Percentiles rank a stretch among this genome's conserved stretches.
Evolutionary conservation across 2,113 vertebrate genomes (phyloP).

Genomic region (Neogobius melanostomus): DNA sequence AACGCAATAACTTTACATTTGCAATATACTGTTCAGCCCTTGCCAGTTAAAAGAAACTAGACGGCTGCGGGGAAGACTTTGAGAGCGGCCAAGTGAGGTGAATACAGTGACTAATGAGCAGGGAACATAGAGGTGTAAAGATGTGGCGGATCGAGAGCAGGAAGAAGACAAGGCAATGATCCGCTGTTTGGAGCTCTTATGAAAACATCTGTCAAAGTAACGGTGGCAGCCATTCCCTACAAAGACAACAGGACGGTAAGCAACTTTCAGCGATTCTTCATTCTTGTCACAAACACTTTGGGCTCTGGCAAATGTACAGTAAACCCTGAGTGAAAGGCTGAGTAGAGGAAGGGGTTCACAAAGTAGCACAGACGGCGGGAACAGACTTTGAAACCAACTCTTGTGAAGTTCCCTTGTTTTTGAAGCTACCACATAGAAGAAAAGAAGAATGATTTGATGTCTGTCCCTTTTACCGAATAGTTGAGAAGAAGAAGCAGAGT

Average conservation of each 20-base stretch:
- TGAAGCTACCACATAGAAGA: constrained; percentile 23
- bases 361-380: constrained; percentile 32
- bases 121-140: constrained; percentile 37
- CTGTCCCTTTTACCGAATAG: constrained; percentile 14
- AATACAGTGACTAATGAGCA: constrained; percentile 58
- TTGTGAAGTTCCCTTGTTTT: constrained; percentile 43
- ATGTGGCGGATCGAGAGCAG: constrained; percentile 16
- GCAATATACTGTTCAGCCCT: not conserved
- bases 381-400: constrained; percentile 44
- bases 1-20: not conserved
- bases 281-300: constrained; percentile 45
- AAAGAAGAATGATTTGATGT: constrained; percentile 36
- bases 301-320: constrained; percentile 47
- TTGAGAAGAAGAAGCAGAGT: constrained; percentile 22
- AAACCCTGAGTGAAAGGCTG: constrained; percentile 33
- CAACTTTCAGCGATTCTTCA: constrained; percentile 41
- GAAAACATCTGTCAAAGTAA: constrained; percentile 27
- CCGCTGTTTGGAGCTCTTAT: constrained; percentile 30
- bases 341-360: constrained; percentile 28
- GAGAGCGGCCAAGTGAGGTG: constrained; percentile 46
- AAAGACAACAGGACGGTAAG: constrained; percentile 33
- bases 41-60: constrained; percentile 50
- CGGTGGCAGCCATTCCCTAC: constrained; percentile 11
- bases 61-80: constrained; percentile 30
- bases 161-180: constrained; percentile 6